phyloP scores from a whole-genome alignment of 1,140 invertebrate species.

The Orius laevigatus region DNA sequence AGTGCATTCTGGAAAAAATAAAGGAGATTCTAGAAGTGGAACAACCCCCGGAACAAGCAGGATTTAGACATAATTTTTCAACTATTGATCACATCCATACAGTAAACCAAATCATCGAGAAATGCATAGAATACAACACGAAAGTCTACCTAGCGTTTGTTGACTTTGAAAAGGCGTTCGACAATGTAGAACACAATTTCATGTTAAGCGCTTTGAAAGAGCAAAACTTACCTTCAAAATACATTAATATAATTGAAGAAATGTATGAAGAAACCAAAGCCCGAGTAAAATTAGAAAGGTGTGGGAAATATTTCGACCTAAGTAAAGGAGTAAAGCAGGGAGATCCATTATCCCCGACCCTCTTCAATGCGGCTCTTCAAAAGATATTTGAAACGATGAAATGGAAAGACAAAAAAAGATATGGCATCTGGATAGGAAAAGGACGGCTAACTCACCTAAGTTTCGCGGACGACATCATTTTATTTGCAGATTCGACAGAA shows the following conservation, averaged over 20 bases:
- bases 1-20: constrained; percentile 20
- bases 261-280: constrained; percentile 3
- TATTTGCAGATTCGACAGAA: constrained; percentile 16
- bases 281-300: too few species aligned
- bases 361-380: constrained; percentile 19
- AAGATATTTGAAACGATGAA: constrained; percentile 19
- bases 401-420: constrained; percentile 13
- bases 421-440: constrained; percentile 21
- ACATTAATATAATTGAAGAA: constrained; percentile 1
- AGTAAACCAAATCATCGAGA: constrained; percentile 11
- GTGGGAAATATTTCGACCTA: too few species aligned
- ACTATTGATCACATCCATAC: constrained; percentile 14
- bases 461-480: constrained; percentile 25
- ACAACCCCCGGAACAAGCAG: constrained; percentile 25
- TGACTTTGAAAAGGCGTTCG: too few species aligned
- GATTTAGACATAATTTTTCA: constrained; percentile 23
- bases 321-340: too few species aligned
- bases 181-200: too few species aligned
- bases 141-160: constrained; percentile 3
- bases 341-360: constrained; percentile 16
- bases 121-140: constrained; percentile 11
- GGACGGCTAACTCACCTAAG: constrained; percentile 22
- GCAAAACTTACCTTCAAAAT: constrained; percentile 1
- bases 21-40: constrained; percentile 20
- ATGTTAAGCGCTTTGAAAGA: too few species aligned